phyloP scores from a whole-genome alignment of 2,888 invertebrate species.

The Drosophila neonasuta region DNA sequence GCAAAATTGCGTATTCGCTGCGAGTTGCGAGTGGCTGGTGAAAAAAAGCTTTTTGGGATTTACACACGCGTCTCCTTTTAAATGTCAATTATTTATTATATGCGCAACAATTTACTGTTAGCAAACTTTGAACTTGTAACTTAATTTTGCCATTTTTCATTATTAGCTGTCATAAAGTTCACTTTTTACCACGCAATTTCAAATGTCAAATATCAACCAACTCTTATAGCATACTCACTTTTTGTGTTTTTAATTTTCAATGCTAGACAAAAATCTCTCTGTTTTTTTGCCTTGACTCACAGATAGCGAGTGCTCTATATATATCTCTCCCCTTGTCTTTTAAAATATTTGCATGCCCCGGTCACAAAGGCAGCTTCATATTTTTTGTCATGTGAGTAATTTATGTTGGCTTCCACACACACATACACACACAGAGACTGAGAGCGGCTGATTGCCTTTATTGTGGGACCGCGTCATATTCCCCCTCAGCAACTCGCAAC shows the following conservation, averaged over 20 bases:
- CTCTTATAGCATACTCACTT: background rate
- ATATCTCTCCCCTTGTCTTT: background rate
- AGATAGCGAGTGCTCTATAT: constrained; percentile 10
- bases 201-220: constrained; percentile 36
- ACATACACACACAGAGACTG: constrained; percentile 5
- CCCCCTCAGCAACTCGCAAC: constrained; percentile 1
- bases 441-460: constrained; percentile 53
- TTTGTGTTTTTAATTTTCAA: constrained; percentile 28
- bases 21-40: constrained; percentile 8
- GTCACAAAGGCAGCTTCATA: constrained; percentile 41
- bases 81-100: constrained; percentile 68
- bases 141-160: constrained; percentile 62
- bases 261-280: constrained; percentile 16
- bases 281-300: constrained; percentile 10
- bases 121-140: constrained; percentile 57
- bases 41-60: constrained; percentile 41
- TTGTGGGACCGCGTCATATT: constrained; percentile 24
- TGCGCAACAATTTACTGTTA: constrained; percentile 58
- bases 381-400: constrained; percentile 62
- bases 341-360: constrained; percentile 33
- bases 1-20: constrained; percentile 34
- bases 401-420: constrained; percentile 44
- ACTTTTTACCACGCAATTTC: constrained; percentile 36
- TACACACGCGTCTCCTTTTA: constrained; percentile 45
- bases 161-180: constrained; percentile 61